phyloP scores from a whole-genome alignment of 1,140 invertebrate species.

The Cardiocondyla obscurior region DNA sequence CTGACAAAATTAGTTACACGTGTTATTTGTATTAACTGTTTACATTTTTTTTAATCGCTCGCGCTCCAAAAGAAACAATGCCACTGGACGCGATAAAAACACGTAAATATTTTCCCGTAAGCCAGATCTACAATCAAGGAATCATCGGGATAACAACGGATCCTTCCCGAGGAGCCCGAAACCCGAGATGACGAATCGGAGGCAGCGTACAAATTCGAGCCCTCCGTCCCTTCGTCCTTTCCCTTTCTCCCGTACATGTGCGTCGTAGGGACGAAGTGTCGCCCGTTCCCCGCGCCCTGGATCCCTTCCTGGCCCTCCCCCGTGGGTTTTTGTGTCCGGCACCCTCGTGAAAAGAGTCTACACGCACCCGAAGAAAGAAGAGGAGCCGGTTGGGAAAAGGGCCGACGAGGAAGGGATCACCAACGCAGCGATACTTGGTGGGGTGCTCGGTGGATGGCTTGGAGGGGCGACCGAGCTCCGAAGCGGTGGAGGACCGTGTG shows the following conservation, averaged over 20 bases:
- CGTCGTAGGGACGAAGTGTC: neutral
- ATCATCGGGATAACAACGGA: neutral
- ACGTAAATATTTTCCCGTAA: neutral
- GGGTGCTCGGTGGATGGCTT: constrained; percentile 29
- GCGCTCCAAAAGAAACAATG: neutral
- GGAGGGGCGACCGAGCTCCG: constrained; percentile 48
- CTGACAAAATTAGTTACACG: neutral
- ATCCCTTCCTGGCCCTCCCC: constrained; percentile 20
- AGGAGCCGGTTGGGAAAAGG: neutral
- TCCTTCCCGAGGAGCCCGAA: neutral
- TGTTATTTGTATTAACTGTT: too few species aligned
- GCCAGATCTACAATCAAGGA: neutral
- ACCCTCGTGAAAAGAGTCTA: constrained; percentile 60
- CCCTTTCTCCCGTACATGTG: neutral
- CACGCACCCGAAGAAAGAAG: constrained; percentile 58
- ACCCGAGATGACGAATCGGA: constrained; percentile 14
- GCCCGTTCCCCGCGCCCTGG: neutral
- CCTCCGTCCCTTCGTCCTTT: neutral
- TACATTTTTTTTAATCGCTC: too few species aligned
- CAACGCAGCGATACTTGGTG: constrained; percentile 5
- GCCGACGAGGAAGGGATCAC: constrained; percentile 25
- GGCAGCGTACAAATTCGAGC: constrained; percentile 27
- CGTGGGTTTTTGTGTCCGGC: constrained; percentile 42
- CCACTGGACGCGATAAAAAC: neutral
- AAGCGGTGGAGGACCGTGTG: constrained; percentile 60